Percentiles rank a stretch among this genome's conserved stretches.
Evolutionary conservation across 2,113 vertebrate genomes (phyloP).

Genomic region (Gymnorhina tibicen): DNA sequence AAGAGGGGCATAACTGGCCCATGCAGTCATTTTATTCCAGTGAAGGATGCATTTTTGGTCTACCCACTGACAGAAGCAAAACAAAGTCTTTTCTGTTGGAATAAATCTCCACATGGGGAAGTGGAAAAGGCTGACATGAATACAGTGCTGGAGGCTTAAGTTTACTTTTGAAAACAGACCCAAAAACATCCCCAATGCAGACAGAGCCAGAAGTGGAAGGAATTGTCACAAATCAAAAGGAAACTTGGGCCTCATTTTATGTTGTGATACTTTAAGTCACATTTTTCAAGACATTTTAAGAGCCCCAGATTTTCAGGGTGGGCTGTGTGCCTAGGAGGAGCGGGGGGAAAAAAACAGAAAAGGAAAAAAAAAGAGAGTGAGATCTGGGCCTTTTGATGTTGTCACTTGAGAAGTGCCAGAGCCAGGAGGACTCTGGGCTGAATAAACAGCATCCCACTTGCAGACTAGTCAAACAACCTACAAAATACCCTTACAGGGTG

Average conservation of each 20-base stretch:
- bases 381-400: constrained; percentile 12
- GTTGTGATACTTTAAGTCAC: neutral
- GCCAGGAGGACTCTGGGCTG: neutral
- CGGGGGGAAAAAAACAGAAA: too few species aligned
- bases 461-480: constrained; percentile 1
- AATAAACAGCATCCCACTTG: constrained; percentile 5
- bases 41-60: constrained; percentile 48
- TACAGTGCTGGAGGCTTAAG: neutral
- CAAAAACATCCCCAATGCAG: neutral
- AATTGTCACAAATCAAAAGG: constrained; percentile 36
- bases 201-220: constrained; percentile 7
- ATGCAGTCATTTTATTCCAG: constrained; percentile 18
- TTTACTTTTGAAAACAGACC: constrained; percentile 44
- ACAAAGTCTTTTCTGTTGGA: constrained; percentile 43
- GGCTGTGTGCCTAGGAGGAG: neutral
- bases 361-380: neutral
- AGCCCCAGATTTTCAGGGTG: neutral
- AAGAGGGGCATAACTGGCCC: constrained; percentile 5
- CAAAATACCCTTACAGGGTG: neutral
- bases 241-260: neutral
- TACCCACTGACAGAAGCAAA: constrained; percentile 53
- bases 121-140: constrained; percentile 44
- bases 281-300: constrained; percentile 4
- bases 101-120: constrained; percentile 17
- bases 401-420: constrained; percentile 40